Conservation (phyloP, 2,888 invertebrate species). For the Stenchaetothrips biformis region DNA sequence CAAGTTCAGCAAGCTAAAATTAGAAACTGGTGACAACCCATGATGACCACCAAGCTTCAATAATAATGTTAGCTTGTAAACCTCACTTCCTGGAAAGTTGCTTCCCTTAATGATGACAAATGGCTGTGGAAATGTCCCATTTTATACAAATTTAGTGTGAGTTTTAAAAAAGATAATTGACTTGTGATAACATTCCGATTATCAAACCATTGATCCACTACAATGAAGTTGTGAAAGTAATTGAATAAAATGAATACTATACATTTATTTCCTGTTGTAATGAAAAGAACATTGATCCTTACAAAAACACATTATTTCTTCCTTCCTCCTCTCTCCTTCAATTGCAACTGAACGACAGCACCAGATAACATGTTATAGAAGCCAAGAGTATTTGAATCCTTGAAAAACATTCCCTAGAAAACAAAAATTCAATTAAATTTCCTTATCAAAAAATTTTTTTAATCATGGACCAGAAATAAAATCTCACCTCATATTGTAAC, state of each 20-base stretch:
- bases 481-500: slow-evolving; percentile 77
- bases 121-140: neutral
- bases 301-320: slow-evolving; percentile 66
- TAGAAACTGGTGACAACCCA: neutral
- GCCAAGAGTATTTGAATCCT: slow-evolving; percentile 90
- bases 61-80: neutral
- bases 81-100: neutral
- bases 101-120: neutral
- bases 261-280: neutral
- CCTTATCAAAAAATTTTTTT: slow-evolving; percentile 26
- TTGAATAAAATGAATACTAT: slow-evolving; percentile 15
- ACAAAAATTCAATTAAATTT: slow-evolving; percentile 37
- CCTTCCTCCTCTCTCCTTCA: slow-evolving; percentile 96
- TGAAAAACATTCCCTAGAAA: slow-evolving; percentile 91
- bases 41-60: neutral
- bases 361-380: slow-evolving; percentile 91
- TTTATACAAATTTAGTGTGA: neutral
- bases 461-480: slow-evolving; percentile 20
- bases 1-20: neutral
- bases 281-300: neutral
- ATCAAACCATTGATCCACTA: neutral
- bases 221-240: neutral
- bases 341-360: slow-evolving; percentile 77
- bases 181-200: neutral
- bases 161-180: neutral